Evolutionary conservation across 2,888 invertebrate species (phyloP).

Genomic region (Ormyrus nitidulus): DNA sequence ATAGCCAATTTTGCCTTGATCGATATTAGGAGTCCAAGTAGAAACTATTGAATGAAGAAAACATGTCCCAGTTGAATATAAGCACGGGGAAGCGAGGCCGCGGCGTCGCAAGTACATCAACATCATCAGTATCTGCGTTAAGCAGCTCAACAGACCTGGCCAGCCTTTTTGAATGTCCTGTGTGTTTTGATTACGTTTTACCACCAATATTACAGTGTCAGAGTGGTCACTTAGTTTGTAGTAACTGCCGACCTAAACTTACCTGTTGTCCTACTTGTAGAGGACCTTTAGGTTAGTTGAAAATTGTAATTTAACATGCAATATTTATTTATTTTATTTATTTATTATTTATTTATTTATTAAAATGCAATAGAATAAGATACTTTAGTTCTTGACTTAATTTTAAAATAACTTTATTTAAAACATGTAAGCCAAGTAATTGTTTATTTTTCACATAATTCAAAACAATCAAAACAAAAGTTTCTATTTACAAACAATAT

Average conservation of each 20-base stretch:
- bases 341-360: too few species aligned
- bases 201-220: conserved; percentile 99
- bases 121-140: conserved; percentile 79
- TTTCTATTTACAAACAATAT: too few species aligned
- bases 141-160: conserved; percentile 91
- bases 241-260: conserved; percentile 96
- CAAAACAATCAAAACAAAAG: too few species aligned
- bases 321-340: too few species aligned
- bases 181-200: conserved; percentile 99
- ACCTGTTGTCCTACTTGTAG: conserved; percentile 99
- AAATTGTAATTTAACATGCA: neutral
- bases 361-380: too few species aligned
- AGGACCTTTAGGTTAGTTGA: conserved; percentile 87
- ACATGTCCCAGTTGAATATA: conserved; percentile 72
- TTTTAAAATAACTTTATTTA: too few species aligned
- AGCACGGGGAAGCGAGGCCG: conserved; percentile 72
- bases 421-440: too few species aligned
- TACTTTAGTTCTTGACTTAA: too few species aligned
- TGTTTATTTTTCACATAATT: too few species aligned
- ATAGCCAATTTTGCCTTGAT: neutral
- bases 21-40: conserved; percentile 8
- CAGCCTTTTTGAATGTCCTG: conserved; percentile 95
- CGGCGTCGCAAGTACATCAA: conserved; percentile 73
- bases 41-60: conserved; percentile 56
- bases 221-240: conserved; percentile 98